Evolutionary conservation across 2,888 invertebrate species (phyloP), one percentile per base, ranked within the genome.

Genomic region (Torymus texanus): DNA sequence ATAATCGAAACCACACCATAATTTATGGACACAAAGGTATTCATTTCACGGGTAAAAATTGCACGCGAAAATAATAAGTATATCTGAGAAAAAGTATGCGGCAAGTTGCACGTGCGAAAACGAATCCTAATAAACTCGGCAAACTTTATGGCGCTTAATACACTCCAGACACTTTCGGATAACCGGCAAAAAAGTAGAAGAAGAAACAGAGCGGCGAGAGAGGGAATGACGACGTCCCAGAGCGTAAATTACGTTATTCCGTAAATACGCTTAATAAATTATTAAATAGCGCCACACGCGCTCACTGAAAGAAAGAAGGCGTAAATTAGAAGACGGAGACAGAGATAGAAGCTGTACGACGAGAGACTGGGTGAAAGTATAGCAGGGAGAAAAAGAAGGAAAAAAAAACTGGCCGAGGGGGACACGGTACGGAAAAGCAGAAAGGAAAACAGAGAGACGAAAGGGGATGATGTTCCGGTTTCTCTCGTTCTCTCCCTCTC

Each of bases 391-490:
- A 59, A 41, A 53, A 62, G 73, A 24, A 24, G 24, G 18, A 18
- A 67, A 59, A 67, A 59, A 59, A 21, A 53, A 59, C 14, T n/a
- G 21, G 18, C 51, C 12, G 53, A 59, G 24, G n/a, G 5, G 14
- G 62, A 62, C 14, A 61, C 53, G 24, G 5, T n/a, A 4, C 21
- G 41, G 18, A 67, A 75, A 55, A 55, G 50, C 10, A 50, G 68
- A 68, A 75, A 68, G 68, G 61, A 75, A 75, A 68, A 75, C 62
- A 55, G 13, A 12, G 50, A 29, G 61, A n/a, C 21, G 61, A 8
- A n/a, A 8, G 29, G 50, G 53, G 24, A 67, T 67, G 75, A 75
- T 75, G 75, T 75, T 68, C 50, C 71, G 56, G 41, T 41, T 41
- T 41, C 8, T 41, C 41, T 41, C 41, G 21, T 12, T n/a, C 68